Base-by-base conservation (phyloP, 2,797 vertebrate species). In the Aldrovandia affinis region DNA sequence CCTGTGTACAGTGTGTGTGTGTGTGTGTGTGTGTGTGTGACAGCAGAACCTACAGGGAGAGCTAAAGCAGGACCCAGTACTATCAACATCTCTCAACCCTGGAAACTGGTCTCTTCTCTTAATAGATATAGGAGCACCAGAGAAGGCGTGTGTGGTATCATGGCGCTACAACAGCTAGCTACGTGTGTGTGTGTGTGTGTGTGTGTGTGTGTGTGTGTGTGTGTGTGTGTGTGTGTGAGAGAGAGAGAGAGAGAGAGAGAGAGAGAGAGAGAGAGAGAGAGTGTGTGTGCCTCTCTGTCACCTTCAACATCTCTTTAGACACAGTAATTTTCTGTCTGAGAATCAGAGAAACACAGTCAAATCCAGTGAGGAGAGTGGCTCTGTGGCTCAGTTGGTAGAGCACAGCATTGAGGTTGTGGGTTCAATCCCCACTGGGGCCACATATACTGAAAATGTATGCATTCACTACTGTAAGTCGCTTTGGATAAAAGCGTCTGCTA, bases 171-270 rank as follows among this genome's bases (percentile, higher is more conserved):
- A 54, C 65, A 70, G 82, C 57, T 30, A 2, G 28, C n/a, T 30
- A 28, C 14, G 61, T 61, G 4, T 57, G 78, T 77, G 68, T 30
- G 75, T 54, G 78, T 77, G 78, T 50, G 65, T 50, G 39, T 36
- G 1, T 65, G 54, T 22, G 36, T 61, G 25, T 65, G 59, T n/a
- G 25, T 30, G 36, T n/a, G 6, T 8, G 30, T 61, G 75, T 65
- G 50, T 59, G 78, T 70, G 61, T 59, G 55, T 50, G 25, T 81
- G 42, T 65, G 36, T 33, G 68, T 28, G 83, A 83, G n/a, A 9
- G 52, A 9, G 52, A 57, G 25, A 57, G 55, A 8, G 61, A 65
- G 30, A 28, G 28, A 65, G 61, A 9, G 61, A 0, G 22, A 5
- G 59, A 5, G 59, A 25, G 59, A 1, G 63, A 2, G 30, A 1